Evolutionary conservation across 2,113 vertebrate genomes (phyloP).

Genomic region (Catagonus wagneri): DNA sequence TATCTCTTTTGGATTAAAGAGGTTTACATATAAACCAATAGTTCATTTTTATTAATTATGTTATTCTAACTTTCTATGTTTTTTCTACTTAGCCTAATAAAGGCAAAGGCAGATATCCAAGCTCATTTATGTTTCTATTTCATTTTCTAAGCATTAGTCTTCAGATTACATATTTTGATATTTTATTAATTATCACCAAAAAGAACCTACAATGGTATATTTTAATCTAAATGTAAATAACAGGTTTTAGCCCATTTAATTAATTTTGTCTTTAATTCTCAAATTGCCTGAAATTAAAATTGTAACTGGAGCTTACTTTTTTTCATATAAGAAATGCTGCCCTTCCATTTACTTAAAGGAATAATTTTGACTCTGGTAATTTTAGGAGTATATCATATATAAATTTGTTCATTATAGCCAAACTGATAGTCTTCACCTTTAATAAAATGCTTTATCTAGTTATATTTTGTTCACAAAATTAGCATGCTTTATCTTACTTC

Average conservation of each 20-base stretch:
- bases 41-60: neutral
- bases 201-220: neutral
- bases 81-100: neutral
- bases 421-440: neutral
- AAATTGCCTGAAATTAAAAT: neutral
- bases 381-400: neutral
- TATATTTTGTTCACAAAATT: neutral
- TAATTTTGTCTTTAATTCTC: neutral
- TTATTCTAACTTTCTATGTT: neutral
- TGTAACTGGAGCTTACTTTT: neutral
- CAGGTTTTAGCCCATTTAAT: neutral
- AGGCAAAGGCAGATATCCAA: neutral
- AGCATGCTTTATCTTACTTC: neutral
- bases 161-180: neutral
- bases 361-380: neutral
- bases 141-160: neutral
- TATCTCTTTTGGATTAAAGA: neutral
- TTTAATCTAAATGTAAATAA: neutral
- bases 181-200: neutral
- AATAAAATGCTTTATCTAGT: neutral
- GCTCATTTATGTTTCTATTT: neutral
- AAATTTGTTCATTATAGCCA: neutral
- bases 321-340: neutral
- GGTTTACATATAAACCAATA: neutral
- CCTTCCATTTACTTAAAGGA: neutral